phyloP scores from a whole-genome alignment of 2,888 invertebrate species.

The Chironomus tentans region DNA sequence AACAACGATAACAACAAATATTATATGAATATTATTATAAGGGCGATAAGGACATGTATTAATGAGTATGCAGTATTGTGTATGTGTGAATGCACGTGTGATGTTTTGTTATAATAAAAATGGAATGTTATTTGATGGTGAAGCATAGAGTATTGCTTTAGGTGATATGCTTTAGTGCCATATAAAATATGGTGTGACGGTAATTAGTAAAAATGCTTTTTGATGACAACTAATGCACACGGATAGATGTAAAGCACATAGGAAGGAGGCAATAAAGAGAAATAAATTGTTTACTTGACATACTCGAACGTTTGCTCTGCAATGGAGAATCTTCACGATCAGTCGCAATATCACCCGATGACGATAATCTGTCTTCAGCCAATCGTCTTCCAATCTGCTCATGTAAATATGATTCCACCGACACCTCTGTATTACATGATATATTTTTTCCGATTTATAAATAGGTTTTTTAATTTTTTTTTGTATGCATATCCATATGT shows the following conservation, averaged over 20 bases:
- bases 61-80: background rate
- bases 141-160: background rate
- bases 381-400: conserved; percentile 40
- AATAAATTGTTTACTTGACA: background rate
- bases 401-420: conserved; percentile 28
- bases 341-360: conserved; percentile 49
- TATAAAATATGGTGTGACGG: background rate
- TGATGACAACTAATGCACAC: background rate
- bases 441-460: background rate
- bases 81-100: background rate
- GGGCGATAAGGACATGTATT: background rate
- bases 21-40: background rate
- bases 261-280: background rate
- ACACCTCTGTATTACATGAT: conserved; percentile 30
- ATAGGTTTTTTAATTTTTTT: background rate
- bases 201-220: background rate
- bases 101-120: background rate
- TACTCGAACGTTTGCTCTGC: conserved; percentile 61
- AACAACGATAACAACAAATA: background rate
- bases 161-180: background rate
- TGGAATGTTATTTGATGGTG: background rate
- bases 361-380: conserved; percentile 35
- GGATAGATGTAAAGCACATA: background rate
- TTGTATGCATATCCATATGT: background rate
- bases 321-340: conserved; percentile 78